Evolutionary conservation across 2,888 invertebrate genomes (phyloP).

Genomic region (Seladonia tumulorum): DNA sequence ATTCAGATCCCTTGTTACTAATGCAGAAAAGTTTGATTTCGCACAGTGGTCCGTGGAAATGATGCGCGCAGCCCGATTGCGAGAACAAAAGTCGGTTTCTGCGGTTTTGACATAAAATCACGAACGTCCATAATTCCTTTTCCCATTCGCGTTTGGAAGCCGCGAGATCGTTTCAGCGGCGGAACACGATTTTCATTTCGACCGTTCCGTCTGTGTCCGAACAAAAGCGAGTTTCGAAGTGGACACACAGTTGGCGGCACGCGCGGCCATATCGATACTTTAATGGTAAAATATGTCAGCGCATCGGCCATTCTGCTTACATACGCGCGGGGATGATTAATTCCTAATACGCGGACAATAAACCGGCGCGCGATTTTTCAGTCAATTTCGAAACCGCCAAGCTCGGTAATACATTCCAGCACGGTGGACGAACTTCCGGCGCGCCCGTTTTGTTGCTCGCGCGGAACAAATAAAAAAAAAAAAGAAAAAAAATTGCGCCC

Average conservation of each 20-base stretch:
- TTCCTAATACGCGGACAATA: not conserved
- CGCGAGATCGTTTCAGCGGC: constrained; percentile 5
- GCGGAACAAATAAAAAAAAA: no score
- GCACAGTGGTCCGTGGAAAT: not conserved
- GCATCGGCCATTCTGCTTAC: not conserved
- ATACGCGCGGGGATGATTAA: constrained; percentile 8
- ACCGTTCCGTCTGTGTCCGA: not conserved
- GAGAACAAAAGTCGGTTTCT: not conserved
- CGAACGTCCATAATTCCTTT: not conserved
- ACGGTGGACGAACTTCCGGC: not conserved
- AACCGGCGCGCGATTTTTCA: not conserved
- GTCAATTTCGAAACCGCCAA: not conserved
- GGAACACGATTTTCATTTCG: constrained; percentile 20
- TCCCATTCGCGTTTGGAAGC: not conserved
- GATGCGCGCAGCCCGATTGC: not conserved
- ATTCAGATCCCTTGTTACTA: not conserved
- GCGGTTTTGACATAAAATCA: not conserved
- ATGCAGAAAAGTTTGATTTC: not conserved
- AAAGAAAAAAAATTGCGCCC: constrained; percentile 21
- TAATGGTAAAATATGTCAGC: not conserved
- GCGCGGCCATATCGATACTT: not conserved
- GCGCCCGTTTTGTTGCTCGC: not conserved
- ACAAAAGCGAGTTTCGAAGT: not conserved
- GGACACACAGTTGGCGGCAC: not conserved
- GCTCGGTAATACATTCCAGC: not conserved